A percentile compares a stretch with the other conserved stretches of the same genome.
Conservation (phyloP, 2,113 vertebrate species). For the Ptyas mucosa region DNA sequence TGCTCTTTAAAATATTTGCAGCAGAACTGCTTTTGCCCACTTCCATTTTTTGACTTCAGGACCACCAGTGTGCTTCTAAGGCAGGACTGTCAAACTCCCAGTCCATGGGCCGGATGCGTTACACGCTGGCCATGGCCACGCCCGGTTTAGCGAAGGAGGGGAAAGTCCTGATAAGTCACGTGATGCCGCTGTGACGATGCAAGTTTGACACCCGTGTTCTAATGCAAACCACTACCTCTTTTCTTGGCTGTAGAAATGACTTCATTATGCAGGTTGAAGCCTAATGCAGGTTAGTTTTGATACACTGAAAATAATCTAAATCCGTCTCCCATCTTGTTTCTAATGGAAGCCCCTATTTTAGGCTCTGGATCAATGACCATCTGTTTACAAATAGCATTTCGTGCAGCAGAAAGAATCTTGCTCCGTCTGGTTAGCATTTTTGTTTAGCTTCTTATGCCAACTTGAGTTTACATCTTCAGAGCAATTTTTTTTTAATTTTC, state of each 20-base stretch:
- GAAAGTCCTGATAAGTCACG: too few relatives aligned
- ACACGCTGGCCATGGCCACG: too few relatives aligned
- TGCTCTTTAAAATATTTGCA: not conserved
- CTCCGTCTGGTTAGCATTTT: not conserved
- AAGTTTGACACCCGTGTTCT: not conserved
- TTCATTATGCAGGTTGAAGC: not conserved
- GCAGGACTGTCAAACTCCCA: too few relatives aligned
- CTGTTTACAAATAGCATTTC: not conserved
- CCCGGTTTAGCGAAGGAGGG: rapidly evolving
- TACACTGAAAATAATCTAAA: not conserved
- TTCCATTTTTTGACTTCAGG: not conserved
- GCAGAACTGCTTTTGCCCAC: not conserved
- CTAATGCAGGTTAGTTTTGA: not conserved
- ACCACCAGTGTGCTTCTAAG: not conserved
- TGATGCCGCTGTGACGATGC: too few relatives aligned
- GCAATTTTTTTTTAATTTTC: not conserved
- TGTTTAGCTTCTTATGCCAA: not conserved
- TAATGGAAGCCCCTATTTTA: not conserved
- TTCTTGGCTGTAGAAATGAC: not conserved
- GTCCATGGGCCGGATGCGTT: too few relatives aligned
- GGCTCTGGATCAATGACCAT: not conserved
- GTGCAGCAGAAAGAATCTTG: not conserved
- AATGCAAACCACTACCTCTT: not conserved
- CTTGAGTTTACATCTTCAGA: not conserved
- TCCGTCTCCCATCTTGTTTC: not conserved